Base-by-base conservation (phyloP, 2,113 vertebrate species). In the Catharus fuscescens region DNA sequence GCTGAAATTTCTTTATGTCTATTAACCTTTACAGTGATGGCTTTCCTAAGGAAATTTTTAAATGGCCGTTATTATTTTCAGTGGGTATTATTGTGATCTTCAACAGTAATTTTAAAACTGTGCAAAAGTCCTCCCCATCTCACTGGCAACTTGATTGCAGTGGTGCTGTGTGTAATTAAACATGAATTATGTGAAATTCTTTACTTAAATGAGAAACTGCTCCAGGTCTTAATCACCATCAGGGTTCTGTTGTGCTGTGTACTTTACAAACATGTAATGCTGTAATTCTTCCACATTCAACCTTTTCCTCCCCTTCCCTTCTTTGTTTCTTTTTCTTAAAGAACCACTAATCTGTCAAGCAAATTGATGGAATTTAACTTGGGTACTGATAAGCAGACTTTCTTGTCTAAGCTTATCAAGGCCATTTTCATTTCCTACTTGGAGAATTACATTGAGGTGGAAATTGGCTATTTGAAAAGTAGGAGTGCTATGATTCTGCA, bases 331-430 rank as follows among this genome's bases (percentile, higher is more conserved):
- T 95, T 84, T 95, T 71, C 96, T 91, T 96, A 94, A 98, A 99
- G 99, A 97, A 99, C 99, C 52, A 99, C 99, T 88, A 97, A 96
- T 85, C 98, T 99, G 97, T 98, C 99, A 86, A 98, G 98, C 97
- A 99, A 99, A 97, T 97, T 99, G 97, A 98, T 99, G 90, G 99
- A 99, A 94, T 99, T 99, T 97, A 99, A 99, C 97, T 97, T 99
- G 98, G 99, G 99, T 97, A 99, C 99, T 90, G 99, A 99, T 98
- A 99, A 99, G 97, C 99, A 99, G 98, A 99, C 99, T 74, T 99
- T 99, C 97, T 98, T 99, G 96, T 99, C 99, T 92, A 99, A 99
- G 97, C 98, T 99, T 96, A 99, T 99, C 98, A 99, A 99, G 98
- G 99, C 98, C 98, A 99, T 99, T 96, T 99, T 99, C 98, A 98